A percentile compares a stretch with the other conserved stretches of the same genome.
phyloP scores from a whole-genome alignment of 92 coral and sea anemone species.

The Epizoanthus rinbou region DNA sequence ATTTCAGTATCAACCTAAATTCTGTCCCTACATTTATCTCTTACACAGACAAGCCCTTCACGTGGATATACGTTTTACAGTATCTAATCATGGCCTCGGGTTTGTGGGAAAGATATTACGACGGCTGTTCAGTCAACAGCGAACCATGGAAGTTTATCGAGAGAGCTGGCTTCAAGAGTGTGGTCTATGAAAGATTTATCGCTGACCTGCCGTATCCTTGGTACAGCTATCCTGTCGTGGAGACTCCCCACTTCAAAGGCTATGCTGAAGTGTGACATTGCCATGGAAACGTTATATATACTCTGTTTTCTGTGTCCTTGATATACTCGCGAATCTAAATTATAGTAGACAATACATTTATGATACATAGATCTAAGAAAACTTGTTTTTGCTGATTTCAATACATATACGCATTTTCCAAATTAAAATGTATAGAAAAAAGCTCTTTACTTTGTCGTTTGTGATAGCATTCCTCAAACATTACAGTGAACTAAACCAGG shows the following conservation, averaged over 20 bases:
- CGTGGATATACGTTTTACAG: constrained; percentile 33
- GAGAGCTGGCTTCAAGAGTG: constrained; percentile 31
- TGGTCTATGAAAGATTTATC: constrained; percentile 17
- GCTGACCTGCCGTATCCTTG: constrained; percentile 23
- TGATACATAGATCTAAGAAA: no score
- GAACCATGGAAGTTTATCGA: constrained; percentile 33
- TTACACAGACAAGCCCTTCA: constrained; percentile 29
- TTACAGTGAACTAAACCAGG: no score
- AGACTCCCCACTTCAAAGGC: constrained; percentile 30
- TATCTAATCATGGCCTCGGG: constrained; percentile 30
- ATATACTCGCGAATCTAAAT: not conserved
- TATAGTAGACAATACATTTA: no score
- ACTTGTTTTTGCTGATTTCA: no score
- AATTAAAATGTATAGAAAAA: no score
- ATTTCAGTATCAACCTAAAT: no score
- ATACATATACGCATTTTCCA: no score
- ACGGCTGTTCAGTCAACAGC: constrained; percentile 30
- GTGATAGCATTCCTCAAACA: no score
- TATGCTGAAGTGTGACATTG: constrained; percentile 12
- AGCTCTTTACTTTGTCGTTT: no score
- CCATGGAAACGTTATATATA: no score
- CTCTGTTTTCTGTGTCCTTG: no score
- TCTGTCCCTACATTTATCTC: no score
- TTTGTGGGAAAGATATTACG: constrained; percentile 31
- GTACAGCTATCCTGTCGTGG: constrained; percentile 20